Evolutionary conservation across 2,113 vertebrate species (phyloP), one percentile per base, ranked within the genome.

Genomic region (Thymallus thymallus): DNA sequence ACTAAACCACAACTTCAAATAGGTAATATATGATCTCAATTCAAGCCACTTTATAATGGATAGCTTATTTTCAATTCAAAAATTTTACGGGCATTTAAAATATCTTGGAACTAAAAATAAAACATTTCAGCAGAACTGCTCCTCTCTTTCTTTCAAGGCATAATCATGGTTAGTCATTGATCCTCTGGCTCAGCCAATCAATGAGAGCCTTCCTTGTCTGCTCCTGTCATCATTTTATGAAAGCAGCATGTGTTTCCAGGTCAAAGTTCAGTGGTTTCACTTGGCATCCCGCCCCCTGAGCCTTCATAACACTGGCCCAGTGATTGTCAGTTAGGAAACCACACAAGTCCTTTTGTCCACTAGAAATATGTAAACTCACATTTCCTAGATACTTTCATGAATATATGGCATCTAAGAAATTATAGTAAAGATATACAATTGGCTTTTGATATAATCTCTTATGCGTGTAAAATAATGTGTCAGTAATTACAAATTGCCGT

Each of bases 241-340:
- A 73, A 66, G 79, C 82, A 55, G 85, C 80, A 72, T 45, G 73
- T 74, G 74, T 82, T 83, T 85, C 80, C 85, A 80, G 89, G 87
- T 91, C 88, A 89, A 88, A 89, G 87, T 88, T 90, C 84, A 90
- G 70, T 68, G 76, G 84, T 82, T 82, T 71, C 56, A 14, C 85
- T 68, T 70, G 76, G 79, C 18, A 41, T 41, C 69, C 62, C 77
- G 72, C 65, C 77, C 73, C 72, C 69, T 35, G 67, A 79, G 18
- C 24, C 58, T 79, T 76, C 86, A 22, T 84, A 89, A 90, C 85
- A 88, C 85, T 89, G 85, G 86, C 85, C 77, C 79, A 83, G 77
- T 74, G 83, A n/a, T 16, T 60, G 56, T 22, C 56, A n/a, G 12
- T 60, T 6, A 86, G 87, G 81, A 87, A 90, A 80, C 82, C 79